Percentiles rank a stretch among this genome's conserved stretches.
Conservation (phyloP, 2,113 vertebrate species). For the Upupa epops region DNA sequence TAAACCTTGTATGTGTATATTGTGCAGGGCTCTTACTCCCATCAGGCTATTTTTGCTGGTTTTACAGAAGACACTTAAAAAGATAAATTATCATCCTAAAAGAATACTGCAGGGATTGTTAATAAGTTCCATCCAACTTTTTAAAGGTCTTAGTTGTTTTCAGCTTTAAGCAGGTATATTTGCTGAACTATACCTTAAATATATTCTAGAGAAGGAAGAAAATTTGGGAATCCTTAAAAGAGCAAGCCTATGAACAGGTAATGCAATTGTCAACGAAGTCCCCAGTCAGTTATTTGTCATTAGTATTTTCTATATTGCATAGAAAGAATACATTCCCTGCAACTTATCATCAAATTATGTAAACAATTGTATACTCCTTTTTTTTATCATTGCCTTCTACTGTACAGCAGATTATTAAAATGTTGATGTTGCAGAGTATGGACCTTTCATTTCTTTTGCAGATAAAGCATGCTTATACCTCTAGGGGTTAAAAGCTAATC, state of each 20-base stretch:
- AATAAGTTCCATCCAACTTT: constrained; percentile 42
- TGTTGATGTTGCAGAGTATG: background rate
- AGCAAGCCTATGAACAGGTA: background rate
- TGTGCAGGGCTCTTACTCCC: background rate
- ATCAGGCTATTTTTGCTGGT: constrained; percentile 14
- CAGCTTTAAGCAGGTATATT: background rate
- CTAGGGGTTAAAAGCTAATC: constrained; percentile 75
- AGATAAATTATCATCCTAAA: constrained; percentile 65
- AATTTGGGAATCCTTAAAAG: background rate
- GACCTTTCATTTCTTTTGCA: constrained; percentile 33
- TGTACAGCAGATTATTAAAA: background rate
- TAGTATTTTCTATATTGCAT: background rate
- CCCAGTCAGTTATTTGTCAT: background rate
- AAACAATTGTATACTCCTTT: background rate
- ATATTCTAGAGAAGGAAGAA: background rate
- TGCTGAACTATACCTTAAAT: background rate
- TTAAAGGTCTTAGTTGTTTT: background rate
- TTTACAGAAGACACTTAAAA: constrained; percentile 59
- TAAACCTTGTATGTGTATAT: background rate
- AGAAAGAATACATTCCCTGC: background rate
- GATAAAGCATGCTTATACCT: constrained; percentile 49
- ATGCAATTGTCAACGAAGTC: background rate
- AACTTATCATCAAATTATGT: background rate
- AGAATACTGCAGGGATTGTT: background rate
- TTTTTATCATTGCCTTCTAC: constrained; percentile 10